Percentiles rank a stretch among this genome's conserved stretches.
These are phyloP conservation scores for Ormyrus nitidulus DNA, from an alignment of 2,888 invertebrate species.

Conservation along the genomic window DNA sequence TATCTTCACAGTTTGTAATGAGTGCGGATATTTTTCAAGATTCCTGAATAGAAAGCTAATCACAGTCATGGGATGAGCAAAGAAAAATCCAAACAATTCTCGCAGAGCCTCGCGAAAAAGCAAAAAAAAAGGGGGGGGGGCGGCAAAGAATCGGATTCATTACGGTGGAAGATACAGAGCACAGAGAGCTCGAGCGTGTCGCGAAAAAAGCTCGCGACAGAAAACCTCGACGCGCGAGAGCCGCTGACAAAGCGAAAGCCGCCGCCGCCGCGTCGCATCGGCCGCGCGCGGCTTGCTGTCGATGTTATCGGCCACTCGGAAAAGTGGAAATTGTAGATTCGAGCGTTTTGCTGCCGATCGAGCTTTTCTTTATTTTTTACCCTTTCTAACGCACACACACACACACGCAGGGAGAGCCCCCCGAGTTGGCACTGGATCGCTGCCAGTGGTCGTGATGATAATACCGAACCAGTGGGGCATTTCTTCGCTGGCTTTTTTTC, in stretches of 20 bases:
- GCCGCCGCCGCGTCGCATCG: background rate
- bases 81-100: too few relatives aligned
- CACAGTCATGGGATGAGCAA: too few relatives aligned
- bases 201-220: slow-evolving; percentile 19
- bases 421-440: slow-evolving; percentile 45
- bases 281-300: slow-evolving; percentile 15
- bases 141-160: slow-evolving; percentile 22
- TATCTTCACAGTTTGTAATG: too few relatives aligned
- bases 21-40: too few relatives aligned
- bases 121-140: background rate
- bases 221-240: slow-evolving; percentile 5
- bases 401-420: background rate
- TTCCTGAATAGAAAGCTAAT: too few relatives aligned
- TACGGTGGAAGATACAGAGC: background rate
- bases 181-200: slow-evolving; percentile 2
- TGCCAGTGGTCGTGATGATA: slow-evolving; percentile 56
- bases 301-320: slow-evolving; percentile 56
- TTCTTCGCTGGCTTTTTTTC: slow-evolving; percentile 1
- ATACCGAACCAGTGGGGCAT: slow-evolving; percentile 45
- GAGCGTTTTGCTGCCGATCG: slow-evolving; percentile 42
- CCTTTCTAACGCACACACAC: background rate
- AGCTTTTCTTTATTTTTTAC: slow-evolving; percentile 21
- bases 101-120: background rate
- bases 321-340: slow-evolving; percentile 56
- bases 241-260: slow-evolving; percentile 49